A percentile compares a stretch with the other conserved stretches of the same genome.
phyloP scores from a whole-genome alignment of 2,888 invertebrate species.

The Napeogenes sylphis region DNA sequence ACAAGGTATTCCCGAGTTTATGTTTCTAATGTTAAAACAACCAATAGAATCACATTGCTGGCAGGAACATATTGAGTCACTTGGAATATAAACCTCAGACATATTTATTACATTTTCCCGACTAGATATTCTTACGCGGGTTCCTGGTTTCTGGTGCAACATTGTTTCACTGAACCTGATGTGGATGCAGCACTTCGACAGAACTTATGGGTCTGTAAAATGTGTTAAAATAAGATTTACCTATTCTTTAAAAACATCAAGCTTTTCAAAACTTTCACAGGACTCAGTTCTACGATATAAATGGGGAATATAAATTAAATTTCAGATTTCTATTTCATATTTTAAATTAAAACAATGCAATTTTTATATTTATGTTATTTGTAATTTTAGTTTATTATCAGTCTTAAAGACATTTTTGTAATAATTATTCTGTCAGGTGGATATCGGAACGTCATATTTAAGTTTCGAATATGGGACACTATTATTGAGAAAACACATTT shows the following conservation, averaged over 20 bases:
- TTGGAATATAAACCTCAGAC: neutral
- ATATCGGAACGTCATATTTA: neutral
- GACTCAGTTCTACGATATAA: no score
- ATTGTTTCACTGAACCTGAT: neutral
- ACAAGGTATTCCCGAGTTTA: slow-evolving; percentile 31
- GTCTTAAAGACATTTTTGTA: slow-evolving; percentile 2
- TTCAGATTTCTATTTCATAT: neutral
- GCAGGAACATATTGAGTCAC: slow-evolving; percentile 45
- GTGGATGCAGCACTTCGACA: neutral
- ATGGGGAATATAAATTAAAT: neutral
- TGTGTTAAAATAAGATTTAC: neutral
- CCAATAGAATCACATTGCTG: slow-evolving; percentile 40
- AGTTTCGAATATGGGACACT: neutral
- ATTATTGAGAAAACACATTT: no score
- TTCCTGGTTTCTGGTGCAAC: slow-evolving; percentile 3
- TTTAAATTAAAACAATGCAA: neutral
- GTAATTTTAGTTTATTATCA: neutral
- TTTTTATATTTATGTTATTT: neutral
- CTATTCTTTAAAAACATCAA: neutral
- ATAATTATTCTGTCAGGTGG: slow-evolving; percentile 1
- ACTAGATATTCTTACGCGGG: slow-evolving; percentile 5
- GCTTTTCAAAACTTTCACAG: no score
- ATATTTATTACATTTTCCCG: neutral
- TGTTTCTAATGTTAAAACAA: slow-evolving; percentile 40
- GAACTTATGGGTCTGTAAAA: neutral